Conservation (phyloP, 2,113 vertebrate genomes). For the Python bivittatus region DNA sequence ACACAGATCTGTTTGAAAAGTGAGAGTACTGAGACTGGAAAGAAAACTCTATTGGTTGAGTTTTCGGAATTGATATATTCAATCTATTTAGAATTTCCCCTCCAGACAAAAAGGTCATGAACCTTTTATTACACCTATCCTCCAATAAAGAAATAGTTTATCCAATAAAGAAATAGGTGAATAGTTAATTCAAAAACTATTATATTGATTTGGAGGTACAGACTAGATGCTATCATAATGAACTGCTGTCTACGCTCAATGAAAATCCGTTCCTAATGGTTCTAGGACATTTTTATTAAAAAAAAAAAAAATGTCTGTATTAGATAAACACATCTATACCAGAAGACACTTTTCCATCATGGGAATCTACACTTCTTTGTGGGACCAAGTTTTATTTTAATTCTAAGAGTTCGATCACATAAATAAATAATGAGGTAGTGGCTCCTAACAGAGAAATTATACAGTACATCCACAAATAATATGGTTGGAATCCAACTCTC, state of each 20-base stretch:
- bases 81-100: background rate
- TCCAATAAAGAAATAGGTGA: background rate
- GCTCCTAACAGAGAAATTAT: conserved; percentile 22
- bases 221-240: background rate
- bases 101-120: background rate
- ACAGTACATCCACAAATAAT: conserved; percentile 16
- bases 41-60: background rate
- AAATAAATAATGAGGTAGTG: conserved; percentile 2
- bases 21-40: background rate
- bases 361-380: background rate
- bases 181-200: background rate
- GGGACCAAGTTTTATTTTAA: background rate
- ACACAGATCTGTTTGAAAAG: background rate
- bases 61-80: background rate
- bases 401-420: background rate
- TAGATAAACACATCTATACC: background rate
- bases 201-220: background rate
- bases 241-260: background rate
- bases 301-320: background rate
- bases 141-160: background rate
- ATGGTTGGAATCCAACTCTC: background rate
- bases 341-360: background rate
- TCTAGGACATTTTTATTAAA: background rate
- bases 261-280: background rate
- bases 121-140: background rate